Evolutionary conservation across 2,113 vertebrate species (phyloP), one percentile per base, ranked within the genome.

Genomic region (Neoarius graeffei): DNA sequence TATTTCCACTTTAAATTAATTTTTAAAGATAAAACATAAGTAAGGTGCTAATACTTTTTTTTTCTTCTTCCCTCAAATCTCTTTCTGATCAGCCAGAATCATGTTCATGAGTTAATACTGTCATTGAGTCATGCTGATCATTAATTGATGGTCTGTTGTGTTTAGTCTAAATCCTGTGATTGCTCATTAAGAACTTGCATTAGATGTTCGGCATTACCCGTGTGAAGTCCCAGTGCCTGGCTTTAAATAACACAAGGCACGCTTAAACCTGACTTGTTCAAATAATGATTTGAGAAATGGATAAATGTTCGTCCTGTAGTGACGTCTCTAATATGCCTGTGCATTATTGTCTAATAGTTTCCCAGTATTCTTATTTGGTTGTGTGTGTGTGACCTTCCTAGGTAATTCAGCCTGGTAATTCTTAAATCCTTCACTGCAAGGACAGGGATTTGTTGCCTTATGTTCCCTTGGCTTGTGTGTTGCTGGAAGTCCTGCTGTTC

Each of bases 381-480:
- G 3, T 54, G 42, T 76, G 19, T 71, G 11, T 64, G 76, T 92
- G 91, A 93, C 90, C 91, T 91, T 92, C 85, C 64, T 83, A 77
- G 15, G 50, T 62, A 71, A 92, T 86, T 81, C 87, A 66, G 74
- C 79, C 87, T 88, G 87, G 90, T 93, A 93, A 94, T 93, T 86
- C 91, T 88, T 94, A 94, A 94, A 93, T 93, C 93, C 93, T 93
- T 90, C 85, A 88, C 91, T 93, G 89, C 88, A 90, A 89, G 91
- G 91, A 90, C 90, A 92, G 90, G 90, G 93, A 93, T 94, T 95
- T 94, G 88, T 87, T 88, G 77, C 87, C 86, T 85, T 90, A 87
- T 91, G 80, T 81, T 81, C 54, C 17, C 35, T 1, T 50, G 84
- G 8, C 57, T 85, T 17, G 54, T 57, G 80, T 84, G 67, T 64